Conservation (phyloP, 2,797 vertebrate species). For the Lophotriccus pileatus region DNA sequence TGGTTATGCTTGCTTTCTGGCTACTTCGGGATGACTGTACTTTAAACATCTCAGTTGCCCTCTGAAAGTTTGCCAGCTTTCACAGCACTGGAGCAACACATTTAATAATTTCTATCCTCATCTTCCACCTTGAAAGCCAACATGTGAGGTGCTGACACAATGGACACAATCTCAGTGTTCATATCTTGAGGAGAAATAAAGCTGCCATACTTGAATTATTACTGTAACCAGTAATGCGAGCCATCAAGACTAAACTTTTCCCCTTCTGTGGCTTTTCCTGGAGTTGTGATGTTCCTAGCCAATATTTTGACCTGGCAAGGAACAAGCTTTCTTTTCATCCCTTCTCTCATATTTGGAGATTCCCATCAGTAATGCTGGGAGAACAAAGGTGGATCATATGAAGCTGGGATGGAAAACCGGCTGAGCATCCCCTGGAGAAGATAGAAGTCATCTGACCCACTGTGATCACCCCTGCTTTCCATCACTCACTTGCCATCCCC, state of each 20-base stretch:
- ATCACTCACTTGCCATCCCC: not conserved
- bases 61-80: not conserved
- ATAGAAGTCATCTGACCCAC: not conserved
- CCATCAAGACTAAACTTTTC: not conserved
- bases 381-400: not conserved
- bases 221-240: not conserved
- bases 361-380: not conserved
- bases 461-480: not conserved
- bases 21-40: not conserved
- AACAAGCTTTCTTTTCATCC: not conserved
- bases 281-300: not conserved
- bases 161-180: not conserved
- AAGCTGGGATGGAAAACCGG: not conserved
- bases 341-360: not conserved
- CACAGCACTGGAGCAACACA: not conserved
- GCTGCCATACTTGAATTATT: not conserved
- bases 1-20: not conserved
- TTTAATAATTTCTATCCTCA: not conserved
- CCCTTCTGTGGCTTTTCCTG: not conserved
- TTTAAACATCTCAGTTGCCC: not conserved
- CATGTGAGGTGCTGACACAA: not conserved
- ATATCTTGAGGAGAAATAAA: not conserved
- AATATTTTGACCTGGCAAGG: not conserved
- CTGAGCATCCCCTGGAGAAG: not conserved
- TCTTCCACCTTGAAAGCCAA: not conserved